These are phyloP conservation scores for Rhabdornis inornatus DNA, from an alignment of 2,113 vertebrate species.

Conservation along the genomic window DNA sequence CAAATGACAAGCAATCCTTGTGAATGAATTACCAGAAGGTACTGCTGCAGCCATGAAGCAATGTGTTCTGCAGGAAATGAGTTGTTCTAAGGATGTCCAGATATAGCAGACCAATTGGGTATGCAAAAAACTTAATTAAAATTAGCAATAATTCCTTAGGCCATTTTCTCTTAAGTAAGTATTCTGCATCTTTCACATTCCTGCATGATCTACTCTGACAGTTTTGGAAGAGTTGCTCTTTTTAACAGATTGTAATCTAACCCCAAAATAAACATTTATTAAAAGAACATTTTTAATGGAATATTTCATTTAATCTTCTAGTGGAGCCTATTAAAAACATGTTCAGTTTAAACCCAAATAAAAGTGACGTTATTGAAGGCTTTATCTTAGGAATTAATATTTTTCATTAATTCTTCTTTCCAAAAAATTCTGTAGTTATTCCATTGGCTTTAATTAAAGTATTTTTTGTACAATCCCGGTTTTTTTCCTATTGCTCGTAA, in stretches of 20 bases:
- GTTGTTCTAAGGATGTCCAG: neutral
- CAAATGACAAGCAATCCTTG: constrained; percentile 20
- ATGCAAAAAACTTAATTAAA: constrained; percentile 50
- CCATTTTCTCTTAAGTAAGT: constrained; percentile 57
- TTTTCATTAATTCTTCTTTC: neutral
- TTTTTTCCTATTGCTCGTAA: neutral
- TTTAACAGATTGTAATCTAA: constrained; percentile 50
- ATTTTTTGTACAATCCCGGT: neutral
- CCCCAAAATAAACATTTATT: constrained; percentile 31
- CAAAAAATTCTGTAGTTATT: neutral
- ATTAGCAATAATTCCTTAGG: constrained; percentile 36
- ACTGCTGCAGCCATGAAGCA: neutral
- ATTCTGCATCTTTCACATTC: constrained; percentile 48
- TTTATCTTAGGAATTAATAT: neutral
- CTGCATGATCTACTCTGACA: constrained; percentile 45
- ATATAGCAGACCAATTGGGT: neutral
- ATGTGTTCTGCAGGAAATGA: neutral
- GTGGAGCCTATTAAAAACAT: neutral
- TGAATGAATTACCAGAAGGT: constrained; percentile 42
- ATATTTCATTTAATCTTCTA: neutral
- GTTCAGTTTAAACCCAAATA: neutral
- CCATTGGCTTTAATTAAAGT: neutral
- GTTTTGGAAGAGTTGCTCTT: constrained; percentile 37
- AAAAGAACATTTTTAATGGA: constrained; percentile 11
- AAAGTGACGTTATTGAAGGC: neutral